Percentiles rank a stretch among this genome's conserved stretches.
Conservation (phyloP, 1,140 invertebrate genomes). For the Drosophila ironensis region DNA sequence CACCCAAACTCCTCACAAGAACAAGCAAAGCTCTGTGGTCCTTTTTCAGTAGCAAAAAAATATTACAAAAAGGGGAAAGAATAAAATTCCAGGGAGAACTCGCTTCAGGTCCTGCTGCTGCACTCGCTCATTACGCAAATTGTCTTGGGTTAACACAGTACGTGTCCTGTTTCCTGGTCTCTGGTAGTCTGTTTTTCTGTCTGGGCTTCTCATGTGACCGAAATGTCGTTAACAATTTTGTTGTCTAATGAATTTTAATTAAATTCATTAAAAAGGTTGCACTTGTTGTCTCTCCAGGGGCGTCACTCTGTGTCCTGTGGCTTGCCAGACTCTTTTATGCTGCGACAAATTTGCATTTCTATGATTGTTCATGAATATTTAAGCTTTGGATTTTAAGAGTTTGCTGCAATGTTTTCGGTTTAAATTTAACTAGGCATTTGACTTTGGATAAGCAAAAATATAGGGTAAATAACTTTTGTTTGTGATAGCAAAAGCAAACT, state of each 20-base stretch:
- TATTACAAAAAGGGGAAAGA: no score
- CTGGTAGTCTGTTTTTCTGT: conserved; percentile 6
- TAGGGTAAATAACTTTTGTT: no score
- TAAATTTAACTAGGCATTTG: neutral
- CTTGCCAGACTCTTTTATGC: neutral
- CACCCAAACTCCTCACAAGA: neutral
- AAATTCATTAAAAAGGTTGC: conserved; percentile 63
- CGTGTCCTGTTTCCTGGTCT: conserved; percentile 2
- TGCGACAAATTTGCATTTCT: conserved; percentile 18
- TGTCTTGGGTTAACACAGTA: conserved; percentile 52
- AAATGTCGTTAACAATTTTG: conserved; percentile 24
- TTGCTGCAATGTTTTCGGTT: neutral
- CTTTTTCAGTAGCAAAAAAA: conserved; percentile 10
- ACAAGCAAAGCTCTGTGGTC: neutral
- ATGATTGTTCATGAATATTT: neutral
- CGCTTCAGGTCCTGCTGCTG: conserved; percentile 1
- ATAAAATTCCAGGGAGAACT: conserved; percentile 6
- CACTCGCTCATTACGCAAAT: conserved; percentile 70
- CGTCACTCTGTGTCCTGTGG: neutral
- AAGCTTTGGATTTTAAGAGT: neutral
- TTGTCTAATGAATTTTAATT: conserved; percentile 67
- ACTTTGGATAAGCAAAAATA: no score
- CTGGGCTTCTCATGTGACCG: conserved; percentile 25
- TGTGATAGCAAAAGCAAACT: no score
- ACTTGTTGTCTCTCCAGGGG: neutral